Percentiles rank a stretch among this genome's conserved stretches.
Conservation (phyloP, 2,888 invertebrate genomes). For the Drosophila subquinaria region DNA sequence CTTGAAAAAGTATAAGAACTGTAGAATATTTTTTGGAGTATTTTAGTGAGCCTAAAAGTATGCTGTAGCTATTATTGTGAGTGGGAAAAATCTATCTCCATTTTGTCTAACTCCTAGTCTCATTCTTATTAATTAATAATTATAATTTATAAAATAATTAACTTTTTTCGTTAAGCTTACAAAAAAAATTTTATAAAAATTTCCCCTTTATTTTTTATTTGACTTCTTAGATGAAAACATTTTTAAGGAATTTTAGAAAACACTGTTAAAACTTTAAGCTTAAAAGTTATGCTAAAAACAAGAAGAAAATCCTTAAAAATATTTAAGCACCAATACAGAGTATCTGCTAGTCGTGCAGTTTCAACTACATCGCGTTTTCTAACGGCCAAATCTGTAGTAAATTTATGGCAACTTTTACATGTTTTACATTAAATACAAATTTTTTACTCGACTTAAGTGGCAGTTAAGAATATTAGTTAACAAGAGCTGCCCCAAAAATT, state of each 20-base stretch:
- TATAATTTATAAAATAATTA: too few species aligned
- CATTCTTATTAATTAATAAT: too few species aligned
- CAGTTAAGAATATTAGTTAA: constrained; percentile 13
- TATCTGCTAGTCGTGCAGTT: neutral
- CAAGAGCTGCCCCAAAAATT: constrained; percentile 13
- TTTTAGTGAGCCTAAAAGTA: neutral
- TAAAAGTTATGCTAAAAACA: neutral
- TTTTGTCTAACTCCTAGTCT: too few species aligned
- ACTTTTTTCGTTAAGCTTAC: too few species aligned
- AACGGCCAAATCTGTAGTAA: neutral
- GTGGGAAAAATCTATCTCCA: too few species aligned
- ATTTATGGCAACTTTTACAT: too few species aligned
- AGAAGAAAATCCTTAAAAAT: neutral
- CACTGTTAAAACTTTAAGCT: too few species aligned
- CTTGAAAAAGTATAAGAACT: neutral
- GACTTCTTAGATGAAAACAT: too few species aligned
- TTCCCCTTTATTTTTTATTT: too few species aligned
- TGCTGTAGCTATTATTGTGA: neutral
- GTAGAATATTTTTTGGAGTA: neutral
- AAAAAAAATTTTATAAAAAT: too few species aligned
- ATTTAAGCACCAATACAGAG: neutral
- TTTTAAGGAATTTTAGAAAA: too few species aligned
- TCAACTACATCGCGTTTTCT: neutral
- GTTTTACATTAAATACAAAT: neutral
- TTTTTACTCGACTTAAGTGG: neutral